A percentile compares a stretch with the other conserved stretches of the same genome.
These are phyloP conservation scores for Capricornis sumatraensis DNA, from an alignment of 2,113 vertebrate species.

Conservation along the genomic window DNA sequence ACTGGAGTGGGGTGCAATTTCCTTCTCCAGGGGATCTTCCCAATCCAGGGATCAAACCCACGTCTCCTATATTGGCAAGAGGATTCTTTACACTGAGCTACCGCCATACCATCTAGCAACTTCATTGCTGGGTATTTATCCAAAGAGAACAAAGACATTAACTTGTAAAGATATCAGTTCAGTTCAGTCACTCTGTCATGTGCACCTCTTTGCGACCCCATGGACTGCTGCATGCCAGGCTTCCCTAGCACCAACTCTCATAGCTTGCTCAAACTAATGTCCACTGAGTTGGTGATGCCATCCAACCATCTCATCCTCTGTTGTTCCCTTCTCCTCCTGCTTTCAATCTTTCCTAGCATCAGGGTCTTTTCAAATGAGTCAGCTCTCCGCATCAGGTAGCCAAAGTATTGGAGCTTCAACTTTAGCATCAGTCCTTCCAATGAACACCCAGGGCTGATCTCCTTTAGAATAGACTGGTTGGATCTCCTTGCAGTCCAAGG, in stretches of 20 bases:
- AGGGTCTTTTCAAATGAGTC: neutral
- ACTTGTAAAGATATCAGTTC: neutral
- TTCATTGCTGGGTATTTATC: neutral
- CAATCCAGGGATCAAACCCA: neutral
- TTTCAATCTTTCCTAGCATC: neutral
- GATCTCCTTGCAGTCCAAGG: neutral
- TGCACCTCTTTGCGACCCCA: neutral
- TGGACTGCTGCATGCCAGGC: neutral
- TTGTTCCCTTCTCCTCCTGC: neutral
- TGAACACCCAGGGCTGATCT: neutral
- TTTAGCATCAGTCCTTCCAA: neutral
- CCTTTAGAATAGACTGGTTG: neutral
- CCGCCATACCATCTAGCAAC: neutral
- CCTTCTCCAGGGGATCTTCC: neutral
- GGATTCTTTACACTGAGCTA: neutral
- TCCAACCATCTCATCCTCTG: neutral
- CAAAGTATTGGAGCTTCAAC: neutral
- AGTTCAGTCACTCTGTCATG: neutral
- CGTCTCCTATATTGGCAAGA: neutral
- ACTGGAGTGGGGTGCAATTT: neutral
- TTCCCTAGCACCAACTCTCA: neutral
- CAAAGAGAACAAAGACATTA: neutral
- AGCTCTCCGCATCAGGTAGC: neutral
- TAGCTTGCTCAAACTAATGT: neutral
- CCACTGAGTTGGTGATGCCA: neutral